Conservation (phyloP, 2,888 invertebrate genomes). For the Microctonus aethiopoides region DNA sequence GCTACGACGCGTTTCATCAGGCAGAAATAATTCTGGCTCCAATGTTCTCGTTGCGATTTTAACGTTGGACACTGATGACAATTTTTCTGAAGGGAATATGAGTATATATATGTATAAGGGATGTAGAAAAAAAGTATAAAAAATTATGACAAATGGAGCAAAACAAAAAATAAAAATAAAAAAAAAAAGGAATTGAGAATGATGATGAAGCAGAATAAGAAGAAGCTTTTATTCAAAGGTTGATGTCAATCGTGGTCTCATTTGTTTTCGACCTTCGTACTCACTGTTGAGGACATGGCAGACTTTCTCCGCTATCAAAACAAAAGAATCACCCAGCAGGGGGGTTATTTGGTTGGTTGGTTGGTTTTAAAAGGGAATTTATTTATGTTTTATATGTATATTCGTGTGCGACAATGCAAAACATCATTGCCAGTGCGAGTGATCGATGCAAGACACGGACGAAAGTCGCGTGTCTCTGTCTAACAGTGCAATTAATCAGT, state of each 20-base stretch:
- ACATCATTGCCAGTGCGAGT: constrained; percentile 22
- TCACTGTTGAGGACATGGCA: background rate
- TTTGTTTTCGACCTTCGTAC: background rate
- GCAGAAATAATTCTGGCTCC: constrained; percentile 43
- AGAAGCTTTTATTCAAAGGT: background rate
- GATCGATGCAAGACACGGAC: constrained; percentile 42
- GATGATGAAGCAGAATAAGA: background rate
- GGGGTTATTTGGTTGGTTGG: constrained; percentile 1
- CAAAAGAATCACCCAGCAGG: background rate
- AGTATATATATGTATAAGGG: too few species aligned
- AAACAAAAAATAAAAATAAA: background rate
- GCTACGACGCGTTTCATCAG: constrained; percentile 37
- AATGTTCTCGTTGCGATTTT: constrained; percentile 21
- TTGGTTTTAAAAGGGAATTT: constrained; percentile 20
- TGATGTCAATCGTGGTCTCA: background rate
- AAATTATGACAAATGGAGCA: background rate
- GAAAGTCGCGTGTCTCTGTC: constrained; percentile 51
- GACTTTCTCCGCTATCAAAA: background rate
- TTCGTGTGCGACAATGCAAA: constrained; percentile 25
- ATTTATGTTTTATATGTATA: constrained; percentile 11
- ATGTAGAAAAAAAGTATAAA: background rate
- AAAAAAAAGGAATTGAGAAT: background rate
- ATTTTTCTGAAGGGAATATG: too few species aligned
- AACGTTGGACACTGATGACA: background rate
- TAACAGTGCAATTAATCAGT: constrained; percentile 51